Evolutionary conservation across 2,888 invertebrate species (phyloP).

Genomic region (Drosophila subsilvestris): DNA sequence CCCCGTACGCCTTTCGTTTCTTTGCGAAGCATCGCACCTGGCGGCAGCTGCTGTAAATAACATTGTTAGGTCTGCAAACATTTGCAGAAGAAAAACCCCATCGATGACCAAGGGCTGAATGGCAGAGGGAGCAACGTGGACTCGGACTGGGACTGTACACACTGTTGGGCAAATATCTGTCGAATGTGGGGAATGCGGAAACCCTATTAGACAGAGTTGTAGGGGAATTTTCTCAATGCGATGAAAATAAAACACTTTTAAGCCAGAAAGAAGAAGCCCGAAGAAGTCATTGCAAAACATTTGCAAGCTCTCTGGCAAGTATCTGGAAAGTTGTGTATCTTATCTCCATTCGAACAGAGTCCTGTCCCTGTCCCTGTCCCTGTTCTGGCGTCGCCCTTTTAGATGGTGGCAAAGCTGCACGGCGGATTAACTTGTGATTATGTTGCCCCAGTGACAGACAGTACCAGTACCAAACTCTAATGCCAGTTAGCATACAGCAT

Average conservation of each 20-base stretch:
- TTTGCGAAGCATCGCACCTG: constrained; percentile 42
- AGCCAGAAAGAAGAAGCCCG: constrained; percentile 13
- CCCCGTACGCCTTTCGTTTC: neutral
- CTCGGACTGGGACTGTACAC: neutral
- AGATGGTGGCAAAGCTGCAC: constrained; percentile 70
- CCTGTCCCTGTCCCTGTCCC: neutral
- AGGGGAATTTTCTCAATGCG: constrained; percentile 23
- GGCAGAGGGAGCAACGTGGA: neutral
- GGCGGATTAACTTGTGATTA: constrained; percentile 79
- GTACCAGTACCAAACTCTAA: constrained; percentile 40
- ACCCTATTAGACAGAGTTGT: constrained; percentile 9
- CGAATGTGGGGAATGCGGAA: constrained; percentile 4
- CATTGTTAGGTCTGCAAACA: constrained; percentile 56
- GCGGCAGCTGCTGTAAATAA: constrained; percentile 62
- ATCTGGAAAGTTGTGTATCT: constrained; percentile 48
- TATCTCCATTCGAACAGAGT: constrained; percentile 66
- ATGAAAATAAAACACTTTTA: constrained; percentile 46
- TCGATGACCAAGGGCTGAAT: constrained; percentile 15
- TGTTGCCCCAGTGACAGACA: constrained; percentile 43
- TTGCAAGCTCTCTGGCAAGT: constrained; percentile 35
- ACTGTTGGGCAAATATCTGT: neutral
- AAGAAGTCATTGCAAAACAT: constrained; percentile 42
- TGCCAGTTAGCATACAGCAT: constrained; percentile 24
- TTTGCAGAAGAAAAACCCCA: constrained; percentile 3
- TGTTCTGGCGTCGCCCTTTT: neutral